phyloP scores from a whole-genome alignment of 2,113 vertebrate genomes.

The Callipepla californica region DNA sequence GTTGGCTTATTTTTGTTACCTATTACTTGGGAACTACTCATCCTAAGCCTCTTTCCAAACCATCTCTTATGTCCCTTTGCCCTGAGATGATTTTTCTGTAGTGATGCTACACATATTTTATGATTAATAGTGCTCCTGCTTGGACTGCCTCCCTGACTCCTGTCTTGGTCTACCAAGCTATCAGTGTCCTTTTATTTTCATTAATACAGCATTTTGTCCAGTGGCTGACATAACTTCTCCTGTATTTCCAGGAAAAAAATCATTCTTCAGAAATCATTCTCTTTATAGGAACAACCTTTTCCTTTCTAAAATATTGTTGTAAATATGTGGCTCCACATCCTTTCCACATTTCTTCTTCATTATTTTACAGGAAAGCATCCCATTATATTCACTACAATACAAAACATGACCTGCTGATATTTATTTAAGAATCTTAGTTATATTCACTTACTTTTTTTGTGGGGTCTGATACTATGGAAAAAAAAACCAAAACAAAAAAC shows the following conservation, averaged over 20 bases:
- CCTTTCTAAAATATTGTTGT: background rate
- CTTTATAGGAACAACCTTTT: background rate
- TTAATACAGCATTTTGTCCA: background rate
- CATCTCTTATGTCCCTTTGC: background rate
- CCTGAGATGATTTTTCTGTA: background rate
- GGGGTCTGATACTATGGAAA: background rate
- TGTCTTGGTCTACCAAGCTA: background rate
- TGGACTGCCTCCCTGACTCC: background rate
- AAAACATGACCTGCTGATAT: background rate
- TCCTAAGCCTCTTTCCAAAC: background rate
- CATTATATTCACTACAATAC: background rate
- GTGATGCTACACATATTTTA: background rate
- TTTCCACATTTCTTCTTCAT: background rate
- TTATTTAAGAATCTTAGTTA: background rate
- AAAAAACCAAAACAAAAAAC: too few species aligned
- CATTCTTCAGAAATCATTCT: background rate
- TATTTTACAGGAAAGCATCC: background rate
- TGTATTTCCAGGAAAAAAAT: background rate
- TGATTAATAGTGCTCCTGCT: background rate
- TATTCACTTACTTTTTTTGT: background rate
- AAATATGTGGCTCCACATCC: background rate
- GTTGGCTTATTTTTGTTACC: background rate
- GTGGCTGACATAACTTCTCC: background rate
- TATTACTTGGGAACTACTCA: background rate
- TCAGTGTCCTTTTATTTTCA: background rate